Percentiles rank a stretch among this genome's conserved stretches.
These are phyloP conservation scores for Eulemur coronatus DNA, from an alignment of 2,797 vertebrate species.

Conservation along the genomic window DNA sequence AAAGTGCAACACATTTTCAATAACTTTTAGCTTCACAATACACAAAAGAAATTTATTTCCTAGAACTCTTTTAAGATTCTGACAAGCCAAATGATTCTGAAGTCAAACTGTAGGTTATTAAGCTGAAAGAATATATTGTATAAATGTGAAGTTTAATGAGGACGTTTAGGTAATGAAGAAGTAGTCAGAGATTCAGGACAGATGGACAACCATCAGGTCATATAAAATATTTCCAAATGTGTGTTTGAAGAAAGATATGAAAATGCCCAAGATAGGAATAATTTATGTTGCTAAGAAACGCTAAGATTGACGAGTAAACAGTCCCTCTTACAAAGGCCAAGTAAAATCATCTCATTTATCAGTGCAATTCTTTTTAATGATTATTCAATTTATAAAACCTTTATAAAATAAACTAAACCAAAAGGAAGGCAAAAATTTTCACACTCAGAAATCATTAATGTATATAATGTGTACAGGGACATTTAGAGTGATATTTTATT, in stretches of 20 bases:
- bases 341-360: constrained; percentile 79
- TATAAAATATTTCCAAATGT: constrained; percentile 79
- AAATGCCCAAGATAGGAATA: constrained; percentile 78
- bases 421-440: constrained; percentile 11
- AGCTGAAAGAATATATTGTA: constrained; percentile 61
- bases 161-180: constrained; percentile 76
- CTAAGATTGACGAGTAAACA: constrained; percentile 82
- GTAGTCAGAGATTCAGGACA: constrained; percentile 81
- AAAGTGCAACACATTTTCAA: constrained; percentile 83
- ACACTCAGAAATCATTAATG: constrained; percentile 29
- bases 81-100: constrained; percentile 80
- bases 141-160: constrained; percentile 73
- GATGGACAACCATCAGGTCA: constrained; percentile 82
- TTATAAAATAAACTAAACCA: constrained; percentile 59
- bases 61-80: constrained; percentile 80
- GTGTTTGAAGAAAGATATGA: constrained; percentile 80
- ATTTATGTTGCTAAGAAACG: constrained; percentile 83
- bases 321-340: constrained; percentile 78
- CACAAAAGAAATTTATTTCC: constrained; percentile 81
- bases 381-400: constrained; percentile 79
- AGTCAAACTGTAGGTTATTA: constrained; percentile 80
- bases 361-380: constrained; percentile 74
- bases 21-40: constrained; percentile 83
- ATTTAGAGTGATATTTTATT: constrained; percentile 11
- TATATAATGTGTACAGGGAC: background rate